phyloP scores from a whole-genome alignment of 2,797 vertebrate species.

The Smutsia temminckii region DNA sequence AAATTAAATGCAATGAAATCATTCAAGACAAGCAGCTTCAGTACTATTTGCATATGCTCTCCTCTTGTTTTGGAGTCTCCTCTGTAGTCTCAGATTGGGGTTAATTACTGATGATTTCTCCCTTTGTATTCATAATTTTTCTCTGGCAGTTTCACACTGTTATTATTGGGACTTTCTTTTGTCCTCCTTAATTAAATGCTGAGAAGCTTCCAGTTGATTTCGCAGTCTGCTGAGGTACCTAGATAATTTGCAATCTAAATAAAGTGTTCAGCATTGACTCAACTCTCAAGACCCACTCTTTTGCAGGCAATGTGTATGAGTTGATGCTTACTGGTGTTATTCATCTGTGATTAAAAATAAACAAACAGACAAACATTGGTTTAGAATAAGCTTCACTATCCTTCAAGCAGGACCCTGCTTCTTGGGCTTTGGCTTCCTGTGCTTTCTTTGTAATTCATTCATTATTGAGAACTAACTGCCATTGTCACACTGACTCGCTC shows the following conservation, averaged over 20 bases:
- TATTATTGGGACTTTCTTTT: conserved; percentile 76
- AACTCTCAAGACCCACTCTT: conserved; percentile 72
- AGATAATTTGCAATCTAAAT: conserved; percentile 81
- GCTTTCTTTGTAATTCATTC: conserved; percentile 53
- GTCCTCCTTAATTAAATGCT: conserved; percentile 77
- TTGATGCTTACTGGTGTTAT: conserved; percentile 68
- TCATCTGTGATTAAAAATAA: conserved; percentile 77
- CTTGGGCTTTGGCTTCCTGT: conserved; percentile 51
- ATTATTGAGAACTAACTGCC: conserved; percentile 68
- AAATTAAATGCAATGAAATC: not conserved
- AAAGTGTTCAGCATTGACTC: conserved; percentile 78
- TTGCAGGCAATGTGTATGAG: conserved; percentile 64
- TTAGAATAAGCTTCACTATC: not conserved
- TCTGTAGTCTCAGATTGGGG: conserved; percentile 56
- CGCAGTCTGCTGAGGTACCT: conserved; percentile 77
- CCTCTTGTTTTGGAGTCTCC: conserved; percentile 28
- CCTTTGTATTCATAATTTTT: conserved; percentile 73
- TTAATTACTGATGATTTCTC: conserved; percentile 77
- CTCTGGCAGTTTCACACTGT: conserved; percentile 66
- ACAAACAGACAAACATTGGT: conserved; percentile 69
- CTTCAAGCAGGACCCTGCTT: conserved; percentile 1
- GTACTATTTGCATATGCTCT: not conserved
- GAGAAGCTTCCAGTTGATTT: conserved; percentile 81
- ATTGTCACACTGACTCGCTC: conserved; percentile 5
- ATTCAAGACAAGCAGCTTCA: conserved; percentile 30